Base-by-base conservation (phyloP, 2,113 vertebrate species). In the Morone chrysops region DNA sequence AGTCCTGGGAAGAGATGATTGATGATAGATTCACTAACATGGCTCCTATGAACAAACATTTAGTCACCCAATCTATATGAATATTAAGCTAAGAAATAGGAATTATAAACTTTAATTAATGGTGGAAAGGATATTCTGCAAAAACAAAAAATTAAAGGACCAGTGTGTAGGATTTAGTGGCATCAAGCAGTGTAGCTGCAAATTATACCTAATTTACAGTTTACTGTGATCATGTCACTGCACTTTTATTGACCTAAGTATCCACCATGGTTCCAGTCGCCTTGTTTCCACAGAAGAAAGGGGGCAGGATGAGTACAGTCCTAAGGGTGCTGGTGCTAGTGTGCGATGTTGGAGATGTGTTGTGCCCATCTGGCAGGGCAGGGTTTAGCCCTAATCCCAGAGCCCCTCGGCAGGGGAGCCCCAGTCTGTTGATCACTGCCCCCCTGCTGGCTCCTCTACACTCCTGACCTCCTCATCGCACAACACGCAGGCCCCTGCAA, bases 311-410 rank as follows among this genome's bases (percentile, higher is more conserved):
- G 63, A 63, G 40, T 16, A 25, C 12, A 59, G 84, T 82, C 75
- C 76, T 72, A 50, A 87, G 73, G 88, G 82, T 87, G 83, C 76
- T 75, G 84, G 50, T 81, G 80, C 41, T 88, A 67, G 75, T 90
- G 86, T 65, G 68, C n/a, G 31, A 88, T 90, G 93, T 70, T 85
- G 69, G 94, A 95, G 96, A 96, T 92, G 96, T 95, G 96, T 94
- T 96, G 96, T 93, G 96, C 95, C 97, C 97, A 98, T 99, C 97
- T 99, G 97, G 96, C 97, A 95, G 94, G 95, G 94, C 94, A 95
- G 95, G 97, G 97, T 97, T 99, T 98, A 96, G 95, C 87, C 95
- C 95, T 98, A 99, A 98, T 98, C 97, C 96, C 95, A 94, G 95
- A 96, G 95, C 95, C 96, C 97, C 97, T 97, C 96, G 94, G 96